A percentile compares a stretch with the other conserved stretches of the same genome.
phyloP scores from a whole-genome alignment of 2,888 invertebrate species.

The Dione vanillae region DNA sequence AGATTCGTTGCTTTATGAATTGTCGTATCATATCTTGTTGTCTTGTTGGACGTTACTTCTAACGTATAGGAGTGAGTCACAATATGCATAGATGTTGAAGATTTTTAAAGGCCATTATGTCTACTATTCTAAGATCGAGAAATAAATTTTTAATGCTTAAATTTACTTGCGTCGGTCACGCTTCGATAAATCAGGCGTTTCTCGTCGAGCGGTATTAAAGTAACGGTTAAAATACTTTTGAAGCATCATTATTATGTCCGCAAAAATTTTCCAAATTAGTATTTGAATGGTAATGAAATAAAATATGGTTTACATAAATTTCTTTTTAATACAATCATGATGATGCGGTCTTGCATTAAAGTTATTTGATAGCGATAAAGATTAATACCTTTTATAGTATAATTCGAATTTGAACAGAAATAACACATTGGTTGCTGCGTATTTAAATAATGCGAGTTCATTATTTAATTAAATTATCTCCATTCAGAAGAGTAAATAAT shows the following conservation, averaged over 20 bases:
- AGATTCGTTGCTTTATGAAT: constrained; percentile 9
- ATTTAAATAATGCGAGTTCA: no score
- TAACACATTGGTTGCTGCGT: no score
- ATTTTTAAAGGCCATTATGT: constrained; percentile 20
- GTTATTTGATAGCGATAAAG: constrained; percentile 3
- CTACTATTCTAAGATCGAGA: constrained; percentile 40
- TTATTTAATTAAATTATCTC: no score
- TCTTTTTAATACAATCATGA: background rate
- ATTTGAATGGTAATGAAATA: constrained; percentile 11
- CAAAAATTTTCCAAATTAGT: constrained; percentile 32
- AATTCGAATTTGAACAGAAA: background rate
- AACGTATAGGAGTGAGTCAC: constrained; percentile 23
- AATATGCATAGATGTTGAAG: constrained; percentile 10
- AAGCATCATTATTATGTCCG: constrained; percentile 30
- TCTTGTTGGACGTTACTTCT: constrained; percentile 16
- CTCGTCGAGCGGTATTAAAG: constrained; percentile 34
- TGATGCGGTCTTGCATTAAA: background rate
- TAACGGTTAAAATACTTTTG: constrained; percentile 41
- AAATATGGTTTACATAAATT: background rate
- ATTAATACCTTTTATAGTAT: background rate
- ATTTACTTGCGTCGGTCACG: constrained; percentile 43
- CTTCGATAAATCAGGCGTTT: constrained; percentile 42
- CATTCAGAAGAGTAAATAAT: no score
- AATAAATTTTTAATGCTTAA: constrained; percentile 45
- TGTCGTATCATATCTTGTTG: constrained; percentile 14